Conservation (phyloP, 2,888 invertebrate species). For the Iphiclides podalirius region DNA sequence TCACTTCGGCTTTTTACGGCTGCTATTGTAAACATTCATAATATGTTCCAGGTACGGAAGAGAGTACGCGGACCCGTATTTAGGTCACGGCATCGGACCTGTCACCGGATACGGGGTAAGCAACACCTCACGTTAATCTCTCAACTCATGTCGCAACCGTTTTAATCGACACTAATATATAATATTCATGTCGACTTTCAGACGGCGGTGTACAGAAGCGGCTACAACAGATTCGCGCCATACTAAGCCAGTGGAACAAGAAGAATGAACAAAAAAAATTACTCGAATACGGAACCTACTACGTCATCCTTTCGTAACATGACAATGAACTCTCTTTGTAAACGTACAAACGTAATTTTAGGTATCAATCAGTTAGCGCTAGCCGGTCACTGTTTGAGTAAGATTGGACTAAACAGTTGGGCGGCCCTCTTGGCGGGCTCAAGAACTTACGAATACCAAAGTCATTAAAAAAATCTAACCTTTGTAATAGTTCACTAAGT, state of each 20-base stretch:
- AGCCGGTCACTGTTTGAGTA: constrained; percentile 65
- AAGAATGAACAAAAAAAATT: constrained; percentile 45
- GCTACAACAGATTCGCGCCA: constrained; percentile 96
- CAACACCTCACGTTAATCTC: too few species aligned
- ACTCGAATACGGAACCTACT: constrained; percentile 73
- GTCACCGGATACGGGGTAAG: constrained; percentile 98
- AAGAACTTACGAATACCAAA: constrained; percentile 71
- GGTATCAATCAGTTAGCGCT: constrained; percentile 68
- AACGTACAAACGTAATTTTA: constrained; percentile 76
- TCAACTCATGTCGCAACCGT: too few species aligned
- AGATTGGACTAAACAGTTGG: constrained; percentile 54
- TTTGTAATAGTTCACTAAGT: constrained; percentile 68
- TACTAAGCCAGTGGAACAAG: constrained; percentile 83
- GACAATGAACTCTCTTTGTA: constrained; percentile 80
- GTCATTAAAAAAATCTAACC: constrained; percentile 73
- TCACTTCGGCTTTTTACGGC: too few species aligned
- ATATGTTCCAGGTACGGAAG: constrained; percentile 86
- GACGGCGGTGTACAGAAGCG: constrained; percentile 96
- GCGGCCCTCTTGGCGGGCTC: constrained; percentile 28
- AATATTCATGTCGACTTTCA: too few species aligned
- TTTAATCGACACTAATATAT: too few species aligned
- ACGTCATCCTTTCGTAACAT: constrained; percentile 69
- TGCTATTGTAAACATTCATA: too few species aligned
- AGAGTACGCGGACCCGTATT: constrained; percentile 95
- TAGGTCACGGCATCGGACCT: constrained; percentile 97